phyloP scores from a whole-genome alignment of 2,113 vertebrate genomes.

The Stictonetta naevosa region DNA sequence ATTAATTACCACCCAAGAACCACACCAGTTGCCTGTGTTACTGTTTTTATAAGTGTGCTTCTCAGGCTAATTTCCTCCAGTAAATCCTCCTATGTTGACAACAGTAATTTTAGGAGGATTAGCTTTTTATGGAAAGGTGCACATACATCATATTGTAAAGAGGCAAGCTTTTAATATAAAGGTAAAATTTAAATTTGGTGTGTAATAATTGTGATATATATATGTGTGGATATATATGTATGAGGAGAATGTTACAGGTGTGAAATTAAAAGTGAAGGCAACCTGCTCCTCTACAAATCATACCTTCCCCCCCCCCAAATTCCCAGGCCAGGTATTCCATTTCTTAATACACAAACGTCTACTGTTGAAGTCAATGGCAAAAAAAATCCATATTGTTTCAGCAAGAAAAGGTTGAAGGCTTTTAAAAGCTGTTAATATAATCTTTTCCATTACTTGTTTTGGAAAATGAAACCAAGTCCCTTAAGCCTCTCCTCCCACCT shows the following conservation, averaged over 20 bases:
- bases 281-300: neutral
- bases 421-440: neutral
- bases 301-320: neutral
- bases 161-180: neutral
- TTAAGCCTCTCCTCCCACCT: neutral
- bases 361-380: neutral
- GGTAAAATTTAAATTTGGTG: neutral
- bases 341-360: neutral
- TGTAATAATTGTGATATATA: neutral
- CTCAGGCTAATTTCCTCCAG: neutral
- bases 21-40: neutral
- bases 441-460: constrained; percentile 1
- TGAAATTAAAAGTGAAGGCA: neutral
- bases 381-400: neutral
- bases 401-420: neutral
- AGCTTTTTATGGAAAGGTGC: neutral
- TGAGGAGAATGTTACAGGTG: neutral
- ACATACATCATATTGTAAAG: neutral
- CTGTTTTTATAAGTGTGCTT: neutral
- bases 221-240: neutral
- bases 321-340: neutral
- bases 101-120: neutral
- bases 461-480: constrained; percentile 24
- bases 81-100: neutral
- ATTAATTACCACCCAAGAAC: neutral